Evolutionary conservation across 2,113 vertebrate species (phyloP).

Genomic region (Seriola dumerili): DNA sequence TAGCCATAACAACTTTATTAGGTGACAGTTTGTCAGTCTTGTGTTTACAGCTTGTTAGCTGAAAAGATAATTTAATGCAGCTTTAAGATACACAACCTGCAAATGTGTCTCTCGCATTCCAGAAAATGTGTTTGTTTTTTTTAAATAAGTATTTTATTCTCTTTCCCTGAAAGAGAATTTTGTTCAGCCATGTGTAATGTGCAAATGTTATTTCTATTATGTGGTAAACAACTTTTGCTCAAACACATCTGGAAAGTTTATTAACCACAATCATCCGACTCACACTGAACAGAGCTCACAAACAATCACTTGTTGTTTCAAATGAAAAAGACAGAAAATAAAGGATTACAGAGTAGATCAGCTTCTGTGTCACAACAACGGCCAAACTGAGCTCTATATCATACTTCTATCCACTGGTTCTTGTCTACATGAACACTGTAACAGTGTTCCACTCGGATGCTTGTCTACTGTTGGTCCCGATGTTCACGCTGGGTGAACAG

Average conservation of each 20-base stretch:
- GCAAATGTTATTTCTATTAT: background rate
- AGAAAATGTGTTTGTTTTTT: background rate
- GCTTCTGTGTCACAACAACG: constrained; percentile 59
- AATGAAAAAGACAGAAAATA: constrained; percentile 57
- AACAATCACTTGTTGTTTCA: constrained; percentile 75
- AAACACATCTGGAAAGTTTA: constrained; percentile 83
- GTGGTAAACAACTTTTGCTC: constrained; percentile 31
- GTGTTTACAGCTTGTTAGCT: background rate
- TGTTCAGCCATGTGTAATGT: background rate
- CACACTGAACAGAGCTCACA: constrained; percentile 79
- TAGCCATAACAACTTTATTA: too few relatives aligned
- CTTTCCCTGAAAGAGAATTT: too few relatives aligned
- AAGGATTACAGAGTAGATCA: constrained; percentile 51
- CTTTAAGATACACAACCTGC: background rate
- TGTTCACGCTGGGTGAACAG: constrained; percentile 62
- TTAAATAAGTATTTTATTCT: background rate
- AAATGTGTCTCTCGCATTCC: too few relatives aligned
- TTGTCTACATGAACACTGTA: constrained; percentile 30
- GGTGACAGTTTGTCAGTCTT: too few relatives aligned
- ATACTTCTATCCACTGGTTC: constrained; percentile 26
- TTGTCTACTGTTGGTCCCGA: constrained; percentile 74
- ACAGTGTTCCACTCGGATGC: constrained; percentile 30
- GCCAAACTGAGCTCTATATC: constrained; percentile 26
- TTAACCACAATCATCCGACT: constrained; percentile 83
- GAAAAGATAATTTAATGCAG: background rate